Conservation (phyloP, 2,797 vertebrate genomes). For the Meda fulgida region DNA sequence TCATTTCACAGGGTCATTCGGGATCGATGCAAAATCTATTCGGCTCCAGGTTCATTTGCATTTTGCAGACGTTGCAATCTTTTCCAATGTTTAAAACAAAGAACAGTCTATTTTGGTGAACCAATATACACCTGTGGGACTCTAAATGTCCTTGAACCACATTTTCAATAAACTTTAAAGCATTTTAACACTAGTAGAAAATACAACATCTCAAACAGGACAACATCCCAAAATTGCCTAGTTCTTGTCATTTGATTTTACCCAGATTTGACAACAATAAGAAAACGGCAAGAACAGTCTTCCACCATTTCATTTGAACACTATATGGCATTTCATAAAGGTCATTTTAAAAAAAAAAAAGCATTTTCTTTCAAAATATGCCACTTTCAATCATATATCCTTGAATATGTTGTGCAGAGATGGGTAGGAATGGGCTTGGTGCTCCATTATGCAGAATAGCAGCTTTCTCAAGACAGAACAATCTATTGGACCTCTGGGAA, state of each 20-base stretch:
- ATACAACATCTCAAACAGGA: background rate
- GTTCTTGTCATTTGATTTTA: background rate
- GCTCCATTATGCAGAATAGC: background rate
- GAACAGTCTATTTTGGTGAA: slow-evolving; percentile 24
- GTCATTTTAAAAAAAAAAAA: background rate
- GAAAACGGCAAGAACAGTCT: background rate
- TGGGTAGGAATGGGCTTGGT: background rate
- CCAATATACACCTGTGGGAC: slow-evolving; percentile 29
- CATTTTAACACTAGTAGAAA: background rate
- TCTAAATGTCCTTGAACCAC: background rate
- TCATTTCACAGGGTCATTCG: slow-evolving; percentile 41
- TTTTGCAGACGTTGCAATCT: slow-evolving; percentile 50
- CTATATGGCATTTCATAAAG: slow-evolving; percentile 6
- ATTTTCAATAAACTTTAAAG: slow-evolving; percentile 1
- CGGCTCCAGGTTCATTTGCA: slow-evolving; percentile 49
- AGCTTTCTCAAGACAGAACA: slow-evolving; percentile 1
- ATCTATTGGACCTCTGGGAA: slow-evolving; percentile 30
- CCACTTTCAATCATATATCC: slow-evolving; percentile 11
- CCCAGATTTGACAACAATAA: background rate
- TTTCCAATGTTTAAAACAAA: slow-evolving; percentile 8
- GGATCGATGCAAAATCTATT: slow-evolving; percentile 47
- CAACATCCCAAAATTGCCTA: background rate
- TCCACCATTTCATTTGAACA: background rate
- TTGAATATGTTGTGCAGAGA: background rate
- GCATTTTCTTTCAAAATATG: background rate